Percentiles rank a stretch among this genome's conserved stretches.
Evolutionary conservation across 1,140 invertebrate genomes (phyloP).

Genomic region (Eriosoma lanigerum): DNA sequence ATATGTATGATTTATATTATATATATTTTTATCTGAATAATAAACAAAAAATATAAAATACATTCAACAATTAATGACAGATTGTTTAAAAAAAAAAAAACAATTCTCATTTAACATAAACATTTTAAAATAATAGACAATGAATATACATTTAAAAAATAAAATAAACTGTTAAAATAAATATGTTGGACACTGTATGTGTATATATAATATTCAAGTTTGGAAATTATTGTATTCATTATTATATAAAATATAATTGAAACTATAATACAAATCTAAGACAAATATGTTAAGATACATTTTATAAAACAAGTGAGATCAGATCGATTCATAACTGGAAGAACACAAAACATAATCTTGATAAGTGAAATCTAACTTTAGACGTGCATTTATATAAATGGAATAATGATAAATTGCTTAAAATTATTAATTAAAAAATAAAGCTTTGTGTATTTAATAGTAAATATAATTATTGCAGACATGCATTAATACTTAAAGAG

Average conservation of each 20-base stretch:
- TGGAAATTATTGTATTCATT: background rate
- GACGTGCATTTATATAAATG: too few relatives aligned
- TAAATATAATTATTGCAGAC: background rate
- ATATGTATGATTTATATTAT: too few relatives aligned
- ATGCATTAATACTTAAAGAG: background rate
- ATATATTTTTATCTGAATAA: too few relatives aligned
- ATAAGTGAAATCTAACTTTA: background rate
- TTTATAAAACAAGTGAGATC: background rate
- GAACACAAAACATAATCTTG: background rate
- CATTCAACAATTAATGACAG: background rate
- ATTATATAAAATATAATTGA: background rate
- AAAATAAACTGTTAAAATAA: background rate
- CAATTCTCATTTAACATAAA: background rate
- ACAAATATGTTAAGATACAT: background rate
- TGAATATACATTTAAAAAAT: background rate
- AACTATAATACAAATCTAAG: background rate
- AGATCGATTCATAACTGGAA: conserved; percentile 6
- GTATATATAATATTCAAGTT: background rate
- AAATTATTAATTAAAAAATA: background rate
- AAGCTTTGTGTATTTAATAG: background rate
- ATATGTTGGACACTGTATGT: background rate
- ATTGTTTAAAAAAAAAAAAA: background rate
- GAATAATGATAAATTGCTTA: background rate
- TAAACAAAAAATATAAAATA: background rate
- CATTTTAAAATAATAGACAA: background rate